Evolutionary conservation across 2,113 vertebrate genomes (phyloP), one percentile per base, ranked within the genome.

Genomic region (Bolborhynchus lineola): DNA sequence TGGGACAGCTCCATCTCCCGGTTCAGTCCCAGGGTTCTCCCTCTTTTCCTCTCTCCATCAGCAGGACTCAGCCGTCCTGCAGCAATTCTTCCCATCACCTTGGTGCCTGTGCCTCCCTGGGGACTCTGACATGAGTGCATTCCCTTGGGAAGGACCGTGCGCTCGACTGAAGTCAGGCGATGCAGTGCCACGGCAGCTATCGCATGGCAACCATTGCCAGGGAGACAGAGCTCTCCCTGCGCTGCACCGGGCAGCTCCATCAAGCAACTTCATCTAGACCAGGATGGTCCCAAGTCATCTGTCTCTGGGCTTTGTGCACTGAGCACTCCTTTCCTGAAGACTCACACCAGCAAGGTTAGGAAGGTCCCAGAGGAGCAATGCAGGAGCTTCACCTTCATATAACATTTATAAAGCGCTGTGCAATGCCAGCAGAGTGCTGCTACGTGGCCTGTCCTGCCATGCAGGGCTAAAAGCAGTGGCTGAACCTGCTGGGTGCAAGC

Each of bases 191-290:
- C 65, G 8, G 94, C 90, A 65, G 92, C 68, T 14, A 92, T 88
- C 5, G 59, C 94, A 92, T 96, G 92, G 93, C 92, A 96, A 94
- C 93, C 92, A 95, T 90, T 8, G 90, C 93, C 94, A 96, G 92
- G 94, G 94, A 96, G 92, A 96, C 94, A 2, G 50, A 95, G 94
- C 94, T 70, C 84, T 16, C 33, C 31, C 2, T 10, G 59, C 10
- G 13, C 80, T 7, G 76, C 11, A 1, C 64, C 1, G 35, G 86
- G 64, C 86, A 81, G 35, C 94, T 90, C 88, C 3, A 0, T 1
- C n/a, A 41, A 29, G 74, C 50, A 42, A 35, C 86, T 71, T 42
- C 81, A 10, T 6, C 2, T 2, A 6, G 76, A 42, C 62, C 47
- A 15, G 33, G 57, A 23, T 5, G 59, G 35, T 69, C 84, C 93